Evolutionary conservation across 2,113 vertebrate genomes (phyloP), one percentile per base, ranked within the genome.

Genomic region (Rhinopomastus cyanomelas): DNA sequence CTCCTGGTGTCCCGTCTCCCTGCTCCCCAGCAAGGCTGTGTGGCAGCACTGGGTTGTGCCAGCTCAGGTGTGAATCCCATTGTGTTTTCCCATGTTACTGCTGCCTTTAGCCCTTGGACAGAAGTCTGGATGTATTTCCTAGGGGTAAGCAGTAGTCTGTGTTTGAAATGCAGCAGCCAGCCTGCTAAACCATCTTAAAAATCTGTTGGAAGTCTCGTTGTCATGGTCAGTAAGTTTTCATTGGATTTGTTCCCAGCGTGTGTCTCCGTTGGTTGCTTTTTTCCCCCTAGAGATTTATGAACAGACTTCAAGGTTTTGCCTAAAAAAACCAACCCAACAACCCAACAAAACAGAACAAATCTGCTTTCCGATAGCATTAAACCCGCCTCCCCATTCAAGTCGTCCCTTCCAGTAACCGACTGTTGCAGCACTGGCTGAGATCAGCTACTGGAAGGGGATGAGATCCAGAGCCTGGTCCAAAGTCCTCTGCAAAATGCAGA

Each of bases 331-430:
- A 56, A 15, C 30, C 55, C 10, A 64, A 64, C 62, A 53, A 72
- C 76, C 81, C 95, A 90, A 82, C 36, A 64, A 68, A 84, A 29
- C 7, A 62, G 81, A 62, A 9, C 64, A 81, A 87, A 80, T 8
- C 69, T 86, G 59, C 84, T 95, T 87, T 51, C 92, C 93, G 86
- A 69, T 76, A 90, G 78, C 92, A 16, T 60, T 77, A 52, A 84
- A 49, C 42, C 17, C 86, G 85, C 64, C 36, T 20, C 29, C 30
- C 22, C 95, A 94, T 71, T 4, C 5, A 59, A 86, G 9, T 53
- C 51, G 85, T 29, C 23, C 49, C 46, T 81, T 85, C 39, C 68
- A 62, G 83, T 52, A 51, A 18, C 29, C 51, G 92, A 85, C 34
- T 37, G 53, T 75, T 25, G 46, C 27, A 17, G 62, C 29, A 9